Evolutionary conservation across 2,888 invertebrate species (phyloP), one percentile per base, ranked within the genome.

Genomic region (Rotaria magnacalcarata): DNA sequence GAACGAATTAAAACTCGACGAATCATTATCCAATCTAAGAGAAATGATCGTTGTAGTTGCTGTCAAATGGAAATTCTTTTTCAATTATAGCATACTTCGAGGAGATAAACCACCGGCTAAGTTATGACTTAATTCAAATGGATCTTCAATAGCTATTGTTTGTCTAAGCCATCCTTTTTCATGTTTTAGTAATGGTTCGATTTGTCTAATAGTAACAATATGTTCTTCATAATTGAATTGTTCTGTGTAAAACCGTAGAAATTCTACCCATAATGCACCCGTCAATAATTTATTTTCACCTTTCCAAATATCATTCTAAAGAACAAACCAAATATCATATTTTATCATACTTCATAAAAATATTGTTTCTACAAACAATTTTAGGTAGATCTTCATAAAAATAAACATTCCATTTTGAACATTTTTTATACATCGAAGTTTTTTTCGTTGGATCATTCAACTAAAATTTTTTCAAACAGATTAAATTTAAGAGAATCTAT

Each of bases 91-190:
- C 47, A 86, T 90, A 93, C 93, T 93, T 89, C 92, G 92, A 87
- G 91, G 90, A 2, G 92, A 91, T 84, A 93, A 89, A 5, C 92
- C 93, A 85, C 91, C 90, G 34, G 93, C 93, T 67, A 93, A 90
- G 89, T 93, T 93, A 88, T 93, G 93, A 87, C 88, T 90, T 58
- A 92, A 89, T 88, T 93, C 92, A 90, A 93, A 93, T 14, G 93
- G 93, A 90, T 93, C 93, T 90, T 93, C 93, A 88, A 93, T 92
- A 54, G 93, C 93, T 85, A 93, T 90, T 84, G 91, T 91, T 85
- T 91, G 91, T 3, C 92, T 91, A 88, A 91, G 92, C 93, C 93
- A 93, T 52, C 92, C 90, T 89, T 93, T 93, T 87, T 93, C 92
- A 88, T 92, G 91, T 86, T 92, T 91, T 2, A 91, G 91, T 74